A percentile compares a stretch with the other conserved stretches of the same genome.
phyloP scores from a whole-genome alignment of 2,888 invertebrate species.

The Flexamia atlantica region DNA sequence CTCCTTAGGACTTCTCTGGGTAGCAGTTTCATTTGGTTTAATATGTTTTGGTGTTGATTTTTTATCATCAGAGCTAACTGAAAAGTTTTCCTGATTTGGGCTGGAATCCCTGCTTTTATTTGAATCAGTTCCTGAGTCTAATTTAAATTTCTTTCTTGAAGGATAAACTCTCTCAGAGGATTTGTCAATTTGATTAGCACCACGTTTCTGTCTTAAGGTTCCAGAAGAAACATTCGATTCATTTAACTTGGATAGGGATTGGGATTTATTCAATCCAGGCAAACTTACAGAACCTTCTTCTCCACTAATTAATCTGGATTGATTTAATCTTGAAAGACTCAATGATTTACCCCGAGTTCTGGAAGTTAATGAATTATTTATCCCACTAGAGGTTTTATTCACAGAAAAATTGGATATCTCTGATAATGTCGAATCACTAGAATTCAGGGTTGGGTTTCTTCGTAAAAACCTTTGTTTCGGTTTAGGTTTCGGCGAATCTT shows the following conservation, averaged over 20 bases:
- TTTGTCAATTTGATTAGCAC: background rate
- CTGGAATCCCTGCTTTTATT: background rate
- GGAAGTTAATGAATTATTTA: background rate
- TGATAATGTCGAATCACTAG: slow-evolving; percentile 39
- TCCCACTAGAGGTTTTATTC: background rate
- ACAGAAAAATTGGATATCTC: background rate
- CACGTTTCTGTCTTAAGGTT: no score
- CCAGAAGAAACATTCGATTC: background rate
- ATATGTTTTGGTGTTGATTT: background rate
- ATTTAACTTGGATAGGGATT: background rate
- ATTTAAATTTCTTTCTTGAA: background rate
- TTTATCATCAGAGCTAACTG: background rate
- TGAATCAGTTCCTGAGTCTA: background rate
- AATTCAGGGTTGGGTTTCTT: slow-evolving; percentile 2
- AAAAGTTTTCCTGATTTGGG: background rate
- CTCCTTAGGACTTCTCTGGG: background rate
- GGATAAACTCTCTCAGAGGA: background rate
- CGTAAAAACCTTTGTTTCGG: background rate
- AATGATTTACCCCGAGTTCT: background rate
- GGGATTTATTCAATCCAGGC: background rate
- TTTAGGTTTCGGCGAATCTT: background rate
- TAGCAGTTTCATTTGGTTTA: background rate
- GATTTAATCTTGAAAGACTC: background rate
- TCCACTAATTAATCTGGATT: background rate
- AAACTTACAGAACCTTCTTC: background rate